Percentiles rank a stretch among this genome's conserved stretches.
phyloP scores from a whole-genome alignment of 2,113 vertebrate genomes.

The Python bivittatus region DNA sequence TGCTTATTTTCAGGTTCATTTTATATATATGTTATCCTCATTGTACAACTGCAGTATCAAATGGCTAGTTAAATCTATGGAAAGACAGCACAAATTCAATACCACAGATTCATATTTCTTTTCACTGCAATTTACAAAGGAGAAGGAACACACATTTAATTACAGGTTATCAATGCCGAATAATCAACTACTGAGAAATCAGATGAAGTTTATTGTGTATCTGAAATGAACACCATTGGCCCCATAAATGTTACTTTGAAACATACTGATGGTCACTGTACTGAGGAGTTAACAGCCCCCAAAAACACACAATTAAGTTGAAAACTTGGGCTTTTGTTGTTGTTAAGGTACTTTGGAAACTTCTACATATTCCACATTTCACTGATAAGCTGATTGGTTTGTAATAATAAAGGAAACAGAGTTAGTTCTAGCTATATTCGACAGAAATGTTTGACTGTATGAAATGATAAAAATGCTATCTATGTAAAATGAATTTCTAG shows the following conservation, averaged over 20 bases:
- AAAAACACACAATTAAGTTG: neutral
- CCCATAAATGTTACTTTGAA: neutral
- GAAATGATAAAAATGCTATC: neutral
- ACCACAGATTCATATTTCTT: neutral
- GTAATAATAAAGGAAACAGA: neutral
- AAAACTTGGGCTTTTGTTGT: neutral
- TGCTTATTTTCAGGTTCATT: constrained; percentile 14
- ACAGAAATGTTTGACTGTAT: neutral
- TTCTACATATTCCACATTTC: neutral
- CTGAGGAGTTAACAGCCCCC: neutral
- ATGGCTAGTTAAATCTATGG: neutral
- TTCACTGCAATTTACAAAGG: neutral
- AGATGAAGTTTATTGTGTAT: neutral
- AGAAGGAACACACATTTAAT: neutral
- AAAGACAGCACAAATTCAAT: neutral
- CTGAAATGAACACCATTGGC: neutral
- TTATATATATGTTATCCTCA: neutral
- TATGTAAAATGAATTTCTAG: neutral
- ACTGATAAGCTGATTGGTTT: neutral
- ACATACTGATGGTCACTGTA: neutral
- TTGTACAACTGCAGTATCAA: neutral
- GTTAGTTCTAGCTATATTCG: neutral
- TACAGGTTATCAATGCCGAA: neutral
- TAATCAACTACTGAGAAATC: neutral
- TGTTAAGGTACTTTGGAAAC: constrained; percentile 25